Base-by-base conservation (phyloP, 1,140 invertebrate genomes). In the Zaprionus lachaisei region DNA sequence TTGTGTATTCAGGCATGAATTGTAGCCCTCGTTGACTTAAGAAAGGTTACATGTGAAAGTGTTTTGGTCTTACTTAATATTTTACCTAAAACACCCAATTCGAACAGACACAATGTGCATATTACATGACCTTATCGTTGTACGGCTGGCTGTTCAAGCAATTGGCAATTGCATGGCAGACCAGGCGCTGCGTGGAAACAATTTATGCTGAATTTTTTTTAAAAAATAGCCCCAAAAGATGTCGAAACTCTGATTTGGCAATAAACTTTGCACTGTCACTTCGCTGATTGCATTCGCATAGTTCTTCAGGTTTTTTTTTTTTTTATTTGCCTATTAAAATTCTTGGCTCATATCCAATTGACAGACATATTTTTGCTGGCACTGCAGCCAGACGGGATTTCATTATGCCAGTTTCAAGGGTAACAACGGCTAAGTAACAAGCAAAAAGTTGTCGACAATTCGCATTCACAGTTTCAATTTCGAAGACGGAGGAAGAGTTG, bases 331-430 rank as follows among this genome's bases (percentile, higher is more conserved):
- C 83, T 77, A 74, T 80, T 74, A 80, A 76, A 83, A 79, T 72
- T 76, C 60, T 80, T 87, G 84, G 83, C 84, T 72, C 72, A 51
- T 69, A 79, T 83, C 84, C 83, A 87, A 87, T 81, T 54, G 71
- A 70, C 51, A 69, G 63, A 74, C 70, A 77, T 74, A 80, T 81
- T 84, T 79, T 71, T 37, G 55, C 68, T 44, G 12, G 24, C 22
- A 47, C 7, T 51, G 58, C 68, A 64, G 28, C 54, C 58, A 51
- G 24, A 38, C 24, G 22, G 54, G 61, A 57, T 86, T 86, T 80
- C 73, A 87, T 87, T 87, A 87, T 75, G 80, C 47, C 67, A 81
- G 58, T 68, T 67, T 62, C 67, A 80, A 83, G 77, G 80, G 61
- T 78, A 78, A 77, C 37, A 71, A 44, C 44, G 34, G 14, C 17